Percentiles rank a stretch among this genome's conserved stretches.
These are phyloP conservation scores for Macropis europaea DNA, from an alignment of 2,888 invertebrate species.

Conservation along the genomic window DNA sequence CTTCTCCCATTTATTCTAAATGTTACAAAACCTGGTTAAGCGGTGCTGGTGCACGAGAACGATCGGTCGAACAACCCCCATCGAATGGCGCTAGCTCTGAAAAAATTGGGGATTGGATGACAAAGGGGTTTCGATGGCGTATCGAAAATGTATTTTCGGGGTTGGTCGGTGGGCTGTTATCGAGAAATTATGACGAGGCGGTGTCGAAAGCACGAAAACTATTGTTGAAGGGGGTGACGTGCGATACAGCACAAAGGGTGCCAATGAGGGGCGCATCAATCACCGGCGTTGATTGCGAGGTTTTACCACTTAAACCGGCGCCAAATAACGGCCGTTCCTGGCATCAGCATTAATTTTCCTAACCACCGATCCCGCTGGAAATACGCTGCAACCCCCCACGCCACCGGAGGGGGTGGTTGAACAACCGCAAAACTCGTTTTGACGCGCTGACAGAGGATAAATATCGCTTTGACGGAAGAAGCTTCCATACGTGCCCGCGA, in stretches of 20 bases:
- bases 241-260: conserved; percentile 28
- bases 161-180: too few relatives aligned
- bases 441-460: conserved; percentile 32
- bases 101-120: too few relatives aligned
- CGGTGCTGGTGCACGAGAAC: too few relatives aligned
- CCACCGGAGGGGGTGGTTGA: not conserved
- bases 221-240: conserved; percentile 45
- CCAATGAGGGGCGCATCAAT: conserved; percentile 54
- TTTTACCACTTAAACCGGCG: conserved; percentile 63
- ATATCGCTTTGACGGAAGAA: conserved; percentile 23
- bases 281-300: conserved; percentile 62
- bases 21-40: too few relatives aligned
- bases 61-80: too few relatives aligned
- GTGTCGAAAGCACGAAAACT: conserved; percentile 17
- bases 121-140: too few relatives aligned
- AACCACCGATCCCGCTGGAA: conserved; percentile 51
- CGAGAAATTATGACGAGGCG: conserved; percentile 24
- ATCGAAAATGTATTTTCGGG: too few relatives aligned
- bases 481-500: not conserved
- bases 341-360: conserved; percentile 64
- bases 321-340: conserved; percentile 54
- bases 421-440: conserved; percentile 18
- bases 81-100: too few relatives aligned
- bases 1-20: too few relatives aligned
- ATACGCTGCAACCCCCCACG: conserved; percentile 28